These are phyloP conservation scores for Mustelus asterias DNA, from an alignment of 2,113 vertebrate genomes.

Conservation along the genomic window DNA sequence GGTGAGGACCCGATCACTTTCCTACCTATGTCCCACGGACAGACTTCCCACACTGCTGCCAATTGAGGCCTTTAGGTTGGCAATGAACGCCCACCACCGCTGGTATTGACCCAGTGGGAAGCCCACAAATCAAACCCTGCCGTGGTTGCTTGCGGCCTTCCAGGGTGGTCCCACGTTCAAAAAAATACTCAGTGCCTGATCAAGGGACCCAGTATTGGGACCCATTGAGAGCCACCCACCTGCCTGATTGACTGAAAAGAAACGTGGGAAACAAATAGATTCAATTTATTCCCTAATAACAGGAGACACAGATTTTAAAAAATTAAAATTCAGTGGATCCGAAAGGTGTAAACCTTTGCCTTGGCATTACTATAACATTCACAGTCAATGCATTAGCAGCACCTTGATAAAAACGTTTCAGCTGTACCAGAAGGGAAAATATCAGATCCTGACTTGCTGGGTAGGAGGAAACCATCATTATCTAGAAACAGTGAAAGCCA, in stretches of 20 bases:
- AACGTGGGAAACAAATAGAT: not conserved
- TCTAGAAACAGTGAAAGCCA: not conserved
- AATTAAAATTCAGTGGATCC: not conserved
- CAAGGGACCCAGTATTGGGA: no score
- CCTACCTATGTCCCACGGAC: no score
- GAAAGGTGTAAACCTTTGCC: not conserved
- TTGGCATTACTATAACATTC: not conserved
- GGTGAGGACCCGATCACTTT: not conserved
- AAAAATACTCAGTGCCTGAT: no score
- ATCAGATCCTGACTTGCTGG: not conserved
- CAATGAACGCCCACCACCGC: not conserved
- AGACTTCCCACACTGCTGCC: no score
- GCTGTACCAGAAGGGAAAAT: not conserved
- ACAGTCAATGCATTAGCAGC: not conserved
- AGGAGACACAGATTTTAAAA: conserved; percentile 2
- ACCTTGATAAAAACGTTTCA: not conserved
- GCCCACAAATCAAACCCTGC: not conserved
- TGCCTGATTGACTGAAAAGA: not conserved
- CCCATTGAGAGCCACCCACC: no score
- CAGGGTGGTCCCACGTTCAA: no score
- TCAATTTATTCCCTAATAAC: not conserved
- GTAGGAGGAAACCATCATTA: not conserved
- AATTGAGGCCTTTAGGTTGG: not conserved
- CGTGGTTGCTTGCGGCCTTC: not conserved
- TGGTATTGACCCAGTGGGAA: not conserved